A percentile compares a stretch with the other conserved stretches of the same genome.
These are phyloP conservation scores for Limnephilus marmoratus DNA, from an alignment of 2,888 invertebrate genomes.

Conservation along the genomic window DNA sequence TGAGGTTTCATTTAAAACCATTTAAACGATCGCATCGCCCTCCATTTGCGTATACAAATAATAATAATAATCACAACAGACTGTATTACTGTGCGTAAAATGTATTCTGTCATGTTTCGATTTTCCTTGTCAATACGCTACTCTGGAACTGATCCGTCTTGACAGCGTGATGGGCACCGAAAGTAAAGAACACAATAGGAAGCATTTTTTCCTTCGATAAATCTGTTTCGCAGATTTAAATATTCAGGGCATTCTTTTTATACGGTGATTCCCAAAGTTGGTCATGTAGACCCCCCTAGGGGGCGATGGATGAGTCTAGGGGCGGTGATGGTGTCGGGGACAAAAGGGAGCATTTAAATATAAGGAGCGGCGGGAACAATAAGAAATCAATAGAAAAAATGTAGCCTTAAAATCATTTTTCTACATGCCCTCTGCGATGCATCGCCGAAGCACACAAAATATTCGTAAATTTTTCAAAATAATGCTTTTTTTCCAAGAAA, in stretches of 20 bases:
- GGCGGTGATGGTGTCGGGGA: background rate
- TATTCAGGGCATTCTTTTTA: constrained; percentile 9
- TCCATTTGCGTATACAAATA: no score
- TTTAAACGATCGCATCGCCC: no score
- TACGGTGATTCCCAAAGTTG: constrained; percentile 5
- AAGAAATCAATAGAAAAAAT: background rate
- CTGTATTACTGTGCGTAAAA: background rate
- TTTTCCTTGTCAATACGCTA: constrained; percentile 38
- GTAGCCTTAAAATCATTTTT: no score
- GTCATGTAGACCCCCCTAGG: background rate
- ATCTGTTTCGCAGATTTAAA: constrained; percentile 41
- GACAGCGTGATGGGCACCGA: constrained; percentile 26
- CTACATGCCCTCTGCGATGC: no score
- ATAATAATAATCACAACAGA: no score
- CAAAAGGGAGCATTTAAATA: background rate
- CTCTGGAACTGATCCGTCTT: constrained; percentile 45
- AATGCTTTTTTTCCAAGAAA: no score
- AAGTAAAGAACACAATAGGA: constrained; percentile 40
- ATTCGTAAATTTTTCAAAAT: no score
- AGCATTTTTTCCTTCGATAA: constrained; percentile 36
- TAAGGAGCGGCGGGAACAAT: background rate
- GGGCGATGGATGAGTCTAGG: background rate
- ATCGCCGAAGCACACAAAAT: no score
- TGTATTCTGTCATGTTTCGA: constrained; percentile 35
- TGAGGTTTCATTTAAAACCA: no score